Evolutionary conservation across 2,797 vertebrate species (phyloP).

Genomic region (Arnoldichthys spilopterus): DNA sequence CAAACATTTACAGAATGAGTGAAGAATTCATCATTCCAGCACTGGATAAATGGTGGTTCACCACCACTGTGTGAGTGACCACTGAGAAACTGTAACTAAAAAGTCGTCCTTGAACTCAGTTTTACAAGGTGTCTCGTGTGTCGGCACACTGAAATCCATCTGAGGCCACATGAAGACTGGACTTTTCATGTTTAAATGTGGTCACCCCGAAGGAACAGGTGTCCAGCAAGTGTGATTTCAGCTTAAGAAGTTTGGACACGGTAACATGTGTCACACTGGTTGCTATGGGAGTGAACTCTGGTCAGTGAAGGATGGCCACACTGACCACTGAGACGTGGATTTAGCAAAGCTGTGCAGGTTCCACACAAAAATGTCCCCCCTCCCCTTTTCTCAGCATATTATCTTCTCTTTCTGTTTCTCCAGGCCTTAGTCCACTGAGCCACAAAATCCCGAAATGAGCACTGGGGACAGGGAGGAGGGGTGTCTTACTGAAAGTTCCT

Average conservation of each 20-base stretch:
- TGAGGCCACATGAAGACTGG: not conserved
- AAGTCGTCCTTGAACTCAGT: not conserved
- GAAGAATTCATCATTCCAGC: too few species aligned
- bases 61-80: too few species aligned
- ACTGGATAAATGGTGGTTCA: too few species aligned
- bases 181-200: not conserved
- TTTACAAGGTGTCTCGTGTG: not conserved
- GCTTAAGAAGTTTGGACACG: slow-evolving; percentile 23
- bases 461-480: slow-evolving; percentile 38
- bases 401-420: slow-evolving; percentile 48
- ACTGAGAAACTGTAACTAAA: not conserved
- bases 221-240: slow-evolving; percentile 12
- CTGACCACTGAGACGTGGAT: slow-evolving; percentile 48
- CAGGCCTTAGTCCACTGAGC: slow-evolving; percentile 51
- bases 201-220: slow-evolving; percentile 25
- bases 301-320: slow-evolving; percentile 37
- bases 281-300: slow-evolving; percentile 32
- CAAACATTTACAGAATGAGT: too few species aligned
- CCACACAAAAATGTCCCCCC: slow-evolving; percentile 47
- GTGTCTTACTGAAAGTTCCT: slow-evolving; percentile 16
- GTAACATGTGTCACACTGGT: slow-evolving; percentile 34
- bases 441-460: slow-evolving; percentile 51
- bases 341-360: slow-evolving; percentile 52
- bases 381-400: slow-evolving; percentile 32
- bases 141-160: not conserved